Base-by-base conservation (phyloP, 2,113 vertebrate species). In the Dunckerocampus dactyliophorus region DNA sequence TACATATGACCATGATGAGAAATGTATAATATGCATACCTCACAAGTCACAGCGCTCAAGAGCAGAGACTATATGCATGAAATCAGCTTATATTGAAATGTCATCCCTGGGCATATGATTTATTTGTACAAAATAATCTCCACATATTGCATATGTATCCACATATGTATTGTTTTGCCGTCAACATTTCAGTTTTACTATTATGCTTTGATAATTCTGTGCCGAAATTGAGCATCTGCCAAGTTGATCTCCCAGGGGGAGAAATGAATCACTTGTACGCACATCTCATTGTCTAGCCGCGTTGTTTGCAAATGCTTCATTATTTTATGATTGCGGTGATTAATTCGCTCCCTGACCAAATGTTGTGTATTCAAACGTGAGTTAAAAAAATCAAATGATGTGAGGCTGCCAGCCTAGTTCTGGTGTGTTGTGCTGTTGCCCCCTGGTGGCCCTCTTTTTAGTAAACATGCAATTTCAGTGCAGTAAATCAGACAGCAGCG, bases 351-450 rank as follows among this genome's bases (percentile, higher is more conserved):
- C 9, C n/a, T 54, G 28, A 11, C n/a, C 19, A 45, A n/a, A 34
- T 8, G 5, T 34, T 5, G 31, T 34, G 31, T 8, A 34, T 34
- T 34, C 7, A 8, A 34, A 34, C 6, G 31, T 34, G 31, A 34
- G 31, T 2, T 34, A 55, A 55, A n/a, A 34, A 37, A 31, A n/a
- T 4, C 10, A 34, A 17, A 15, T 21, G 55, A 14, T 24, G 39
- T 45, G 39, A 46, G 21, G 17, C 5, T 19, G 21, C 21, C 51
- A 61, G 69, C 50, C 21, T 47, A 15, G 39, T 50, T 43, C 51
- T 62, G 58, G 11, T 67, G 60, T 79, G 84, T 79, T 73, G 51
- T 79, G 63, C 62, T 59, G 54, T 10, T 80, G 78, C 80, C 82
- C 77, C 68, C 84, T 84, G 56, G 67, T 86, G 84, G 79, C 51